A percentile compares a stretch with the other conserved stretches of the same genome.
phyloP scores from a whole-genome alignment of 2,888 invertebrate genomes.

The Dasysyrphus albostriatus region DNA sequence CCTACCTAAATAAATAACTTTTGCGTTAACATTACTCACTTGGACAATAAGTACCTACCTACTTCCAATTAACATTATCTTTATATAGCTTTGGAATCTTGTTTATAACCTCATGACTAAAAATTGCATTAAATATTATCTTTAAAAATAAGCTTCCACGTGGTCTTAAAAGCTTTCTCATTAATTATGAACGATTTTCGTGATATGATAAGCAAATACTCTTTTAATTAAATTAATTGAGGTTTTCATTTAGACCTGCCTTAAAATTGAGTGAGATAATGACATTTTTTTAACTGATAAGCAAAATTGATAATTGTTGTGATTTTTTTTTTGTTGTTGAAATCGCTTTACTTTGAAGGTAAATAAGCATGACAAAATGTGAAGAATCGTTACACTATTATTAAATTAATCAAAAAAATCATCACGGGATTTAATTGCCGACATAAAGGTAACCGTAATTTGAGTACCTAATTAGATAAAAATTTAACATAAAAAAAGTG shows the following conservation, averaged over 20 bases:
- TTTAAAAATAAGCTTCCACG: too few species aligned
- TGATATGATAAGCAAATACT: too few species aligned
- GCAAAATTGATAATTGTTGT: neutral
- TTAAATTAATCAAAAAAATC: slow-evolving; percentile 31
- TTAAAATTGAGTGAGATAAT: neutral
- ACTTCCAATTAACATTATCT: too few species aligned
- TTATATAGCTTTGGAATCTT: too few species aligned
- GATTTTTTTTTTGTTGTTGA: neutral
- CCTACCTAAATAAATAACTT: too few species aligned
- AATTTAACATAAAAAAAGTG: neutral
- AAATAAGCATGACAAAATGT: slow-evolving; percentile 41
- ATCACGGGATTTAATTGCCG: slow-evolving; percentile 1
- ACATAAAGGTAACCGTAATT: neutral
- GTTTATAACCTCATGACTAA: too few species aligned
- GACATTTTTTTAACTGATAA: neutral
- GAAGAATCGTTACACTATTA: neutral
- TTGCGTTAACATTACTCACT: too few species aligned
- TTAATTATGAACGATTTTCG: too few species aligned
- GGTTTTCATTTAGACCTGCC: neutral
- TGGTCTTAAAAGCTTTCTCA: too few species aligned
- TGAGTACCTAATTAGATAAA: neutral
- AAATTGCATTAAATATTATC: too few species aligned
- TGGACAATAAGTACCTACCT: too few species aligned
- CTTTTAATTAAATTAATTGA: too few species aligned
- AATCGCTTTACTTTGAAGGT: neutral